Evolutionary conservation across 2,888 invertebrate species (phyloP).

Genomic region (Nowickia ferox): DNA sequence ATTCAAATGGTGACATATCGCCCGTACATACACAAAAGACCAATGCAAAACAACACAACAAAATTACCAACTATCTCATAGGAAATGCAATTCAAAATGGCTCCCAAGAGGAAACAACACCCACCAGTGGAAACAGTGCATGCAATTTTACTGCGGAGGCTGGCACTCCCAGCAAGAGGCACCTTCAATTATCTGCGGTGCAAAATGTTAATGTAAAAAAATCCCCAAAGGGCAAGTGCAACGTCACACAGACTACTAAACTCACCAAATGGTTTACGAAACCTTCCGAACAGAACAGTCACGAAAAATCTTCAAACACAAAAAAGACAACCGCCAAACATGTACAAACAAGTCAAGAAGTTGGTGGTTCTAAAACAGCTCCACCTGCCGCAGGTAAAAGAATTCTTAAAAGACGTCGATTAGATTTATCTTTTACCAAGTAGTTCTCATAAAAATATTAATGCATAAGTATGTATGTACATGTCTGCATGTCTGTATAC

Average conservation of each 20-base stretch:
- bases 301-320: slow-evolving; percentile 28
- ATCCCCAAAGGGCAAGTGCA: slow-evolving; percentile 80
- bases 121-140: slow-evolving; percentile 45
- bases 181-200: slow-evolving; percentile 41
- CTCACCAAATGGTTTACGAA: slow-evolving; percentile 80
- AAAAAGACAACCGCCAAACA: slow-evolving; percentile 55
- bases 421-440: slow-evolving; percentile 74
- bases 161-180: slow-evolving; percentile 72
- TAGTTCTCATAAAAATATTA: slow-evolving; percentile 21
- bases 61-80: slow-evolving; percentile 81
- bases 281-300: slow-evolving; percentile 56
- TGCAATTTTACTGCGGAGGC: slow-evolving; percentile 47
- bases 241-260: slow-evolving; percentile 78
- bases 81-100: slow-evolving; percentile 72
- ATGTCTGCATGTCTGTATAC: background rate
- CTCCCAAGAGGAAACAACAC: slow-evolving; percentile 57
- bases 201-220: slow-evolving; percentile 74
- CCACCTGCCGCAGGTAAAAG: slow-evolving; percentile 57
- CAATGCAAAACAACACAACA: slow-evolving; percentile 75
- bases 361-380: background rate
- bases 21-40: slow-evolving; percentile 75
- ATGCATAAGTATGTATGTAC: background rate
- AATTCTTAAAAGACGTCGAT: slow-evolving; percentile 71
- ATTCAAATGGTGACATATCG: slow-evolving; percentile 79
- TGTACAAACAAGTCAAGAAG: slow-evolving; percentile 12